Percentiles rank a stretch among this genome's conserved stretches.
phyloP scores from a whole-genome alignment of 2,888 invertebrate species.

The Leuctra nigra region DNA sequence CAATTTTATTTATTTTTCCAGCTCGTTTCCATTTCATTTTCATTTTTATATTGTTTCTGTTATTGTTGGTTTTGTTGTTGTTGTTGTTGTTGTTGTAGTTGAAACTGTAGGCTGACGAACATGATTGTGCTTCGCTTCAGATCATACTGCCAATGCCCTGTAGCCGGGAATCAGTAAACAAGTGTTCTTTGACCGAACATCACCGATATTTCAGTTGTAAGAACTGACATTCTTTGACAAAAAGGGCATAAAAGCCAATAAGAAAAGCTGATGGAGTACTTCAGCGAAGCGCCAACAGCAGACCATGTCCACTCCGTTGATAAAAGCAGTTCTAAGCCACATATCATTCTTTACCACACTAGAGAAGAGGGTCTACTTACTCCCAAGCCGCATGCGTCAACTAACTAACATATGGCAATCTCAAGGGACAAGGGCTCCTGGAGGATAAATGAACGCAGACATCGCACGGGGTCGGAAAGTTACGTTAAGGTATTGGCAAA shows the following conservation, averaged over 20 bases:
- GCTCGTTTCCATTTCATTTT: not conserved
- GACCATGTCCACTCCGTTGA: too few species aligned
- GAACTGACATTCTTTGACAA: too few species aligned
- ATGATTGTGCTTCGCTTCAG: not conserved
- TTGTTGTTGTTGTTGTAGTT: not conserved
- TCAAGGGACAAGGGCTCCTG: not conserved
- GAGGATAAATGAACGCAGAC: constrained; percentile 23
- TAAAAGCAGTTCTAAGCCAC: too few species aligned
- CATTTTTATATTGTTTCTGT: not conserved
- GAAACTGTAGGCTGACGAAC: not conserved
- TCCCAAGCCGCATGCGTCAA: not conserved
- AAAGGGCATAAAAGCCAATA: too few species aligned
- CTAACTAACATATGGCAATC: not conserved
- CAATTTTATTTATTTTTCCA: too few species aligned
- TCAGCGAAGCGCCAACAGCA: too few species aligned
- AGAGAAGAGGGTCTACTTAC: not conserved
- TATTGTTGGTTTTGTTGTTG: too few species aligned
- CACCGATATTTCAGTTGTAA: too few species aligned
- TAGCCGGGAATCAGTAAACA: too few species aligned
- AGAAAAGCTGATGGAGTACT: too few species aligned
- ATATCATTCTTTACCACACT: not conserved
- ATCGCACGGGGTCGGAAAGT: too few species aligned
- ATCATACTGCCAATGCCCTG: not conserved
- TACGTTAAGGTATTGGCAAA: constrained; percentile 22
- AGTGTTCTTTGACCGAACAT: too few species aligned